These are phyloP conservation scores for Alcedo quadribrachys DNA, from an alignment of 2,797 vertebrate species.

Conservation along the genomic window DNA sequence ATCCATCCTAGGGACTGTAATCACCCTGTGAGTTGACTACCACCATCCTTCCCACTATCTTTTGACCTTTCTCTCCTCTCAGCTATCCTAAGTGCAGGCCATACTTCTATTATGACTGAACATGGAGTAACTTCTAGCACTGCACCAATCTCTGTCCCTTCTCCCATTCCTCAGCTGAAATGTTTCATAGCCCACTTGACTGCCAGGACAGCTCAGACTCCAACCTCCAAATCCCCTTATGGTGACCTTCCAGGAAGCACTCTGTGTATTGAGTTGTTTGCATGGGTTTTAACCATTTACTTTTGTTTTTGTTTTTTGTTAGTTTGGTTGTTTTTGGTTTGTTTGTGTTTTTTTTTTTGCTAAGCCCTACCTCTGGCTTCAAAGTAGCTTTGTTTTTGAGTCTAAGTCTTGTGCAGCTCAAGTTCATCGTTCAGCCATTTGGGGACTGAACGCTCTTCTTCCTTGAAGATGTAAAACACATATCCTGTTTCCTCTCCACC, in stretches of 20 bases:
- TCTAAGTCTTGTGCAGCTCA: neutral
- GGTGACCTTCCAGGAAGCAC: neutral
- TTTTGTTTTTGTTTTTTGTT: no score
- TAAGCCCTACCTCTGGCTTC: neutral
- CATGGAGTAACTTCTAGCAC: neutral
- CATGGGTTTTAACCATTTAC: neutral
- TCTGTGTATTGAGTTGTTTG: neutral
- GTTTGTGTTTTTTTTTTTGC: neutral
- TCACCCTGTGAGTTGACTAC: accelerated
- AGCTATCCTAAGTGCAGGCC: neutral
- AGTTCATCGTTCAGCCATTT: neutral
- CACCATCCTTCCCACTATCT: neutral
- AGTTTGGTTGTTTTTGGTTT: neutral
- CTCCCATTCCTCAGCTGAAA: neutral
- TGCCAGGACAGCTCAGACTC: neutral
- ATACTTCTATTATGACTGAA: neutral
- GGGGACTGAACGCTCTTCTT: neutral
- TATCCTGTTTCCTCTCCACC: neutral
- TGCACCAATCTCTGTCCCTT: neutral
- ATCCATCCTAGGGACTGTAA: neutral
- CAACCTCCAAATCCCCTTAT: neutral
- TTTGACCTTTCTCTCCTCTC: neutral
- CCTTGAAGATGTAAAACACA: neutral
- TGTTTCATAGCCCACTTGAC: neutral
- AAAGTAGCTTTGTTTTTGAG: neutral